phyloP scores from a whole-genome alignment of 2,113 vertebrate species.

The Vireo altiloquus region DNA sequence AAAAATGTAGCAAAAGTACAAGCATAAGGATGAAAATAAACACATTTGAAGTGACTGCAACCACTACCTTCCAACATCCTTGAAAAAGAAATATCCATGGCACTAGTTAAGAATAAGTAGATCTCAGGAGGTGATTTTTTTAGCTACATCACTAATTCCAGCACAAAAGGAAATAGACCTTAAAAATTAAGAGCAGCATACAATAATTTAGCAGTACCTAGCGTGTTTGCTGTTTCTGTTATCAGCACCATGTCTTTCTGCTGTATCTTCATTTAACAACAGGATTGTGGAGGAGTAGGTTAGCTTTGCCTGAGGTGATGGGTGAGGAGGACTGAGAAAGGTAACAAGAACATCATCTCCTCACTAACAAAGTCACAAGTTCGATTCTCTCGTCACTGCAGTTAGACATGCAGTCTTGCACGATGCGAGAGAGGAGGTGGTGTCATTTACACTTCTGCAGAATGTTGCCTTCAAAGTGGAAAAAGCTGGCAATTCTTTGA shows the following conservation, averaged over 20 bases:
- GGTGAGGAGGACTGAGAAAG: constrained; percentile 10
- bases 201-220: constrained; percentile 6
- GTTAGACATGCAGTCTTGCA: constrained; percentile 41
- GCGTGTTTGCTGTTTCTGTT: not conserved
- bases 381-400: not conserved
- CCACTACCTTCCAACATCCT: not conserved
- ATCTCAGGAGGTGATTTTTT: not conserved
- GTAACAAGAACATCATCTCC: constrained; percentile 14
- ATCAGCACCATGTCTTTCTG: not conserved
- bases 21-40: not conserved
- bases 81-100: not conserved
- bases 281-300: not conserved
- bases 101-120: not conserved
- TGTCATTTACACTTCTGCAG: constrained; percentile 46
- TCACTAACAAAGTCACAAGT: constrained; percentile 53
- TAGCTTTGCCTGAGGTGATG: constrained; percentile 14
- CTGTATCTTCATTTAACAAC: not conserved
- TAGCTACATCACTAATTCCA: not conserved
- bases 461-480: constrained; percentile 9
- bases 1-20: not conserved
- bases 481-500: constrained; percentile 1
- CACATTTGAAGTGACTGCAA: not conserved
- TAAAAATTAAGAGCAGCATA: not conserved
- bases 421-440: constrained; percentile 33
- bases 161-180: not conserved